phyloP scores from a whole-genome alignment of 2,113 vertebrate species.

The Semicossyphus pulcher region DNA sequence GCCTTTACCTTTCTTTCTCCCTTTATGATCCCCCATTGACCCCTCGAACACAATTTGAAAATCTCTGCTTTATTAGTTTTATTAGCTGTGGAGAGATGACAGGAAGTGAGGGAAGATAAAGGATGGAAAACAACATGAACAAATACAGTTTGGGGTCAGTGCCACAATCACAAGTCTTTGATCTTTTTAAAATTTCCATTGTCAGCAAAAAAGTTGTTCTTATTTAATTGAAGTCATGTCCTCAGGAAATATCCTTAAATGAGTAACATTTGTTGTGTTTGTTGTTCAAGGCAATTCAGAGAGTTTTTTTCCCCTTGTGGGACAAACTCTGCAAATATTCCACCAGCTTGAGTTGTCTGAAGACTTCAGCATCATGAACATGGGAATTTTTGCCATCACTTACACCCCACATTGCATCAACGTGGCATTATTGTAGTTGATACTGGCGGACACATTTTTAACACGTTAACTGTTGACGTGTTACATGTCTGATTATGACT shows the following conservation, averaged over 20 bases:
- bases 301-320: background rate
- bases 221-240: background rate
- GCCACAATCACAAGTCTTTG: background rate
- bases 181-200: background rate
- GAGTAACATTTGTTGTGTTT: background rate
- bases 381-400: background rate
- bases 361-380: background rate
- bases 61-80: background rate
- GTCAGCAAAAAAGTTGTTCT: background rate
- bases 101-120: background rate
- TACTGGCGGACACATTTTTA: no score
- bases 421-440: no score
- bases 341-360: background rate
- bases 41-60: background rate
- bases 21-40: background rate
- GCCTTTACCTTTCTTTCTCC: background rate
- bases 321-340: background rate
- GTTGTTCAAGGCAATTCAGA: background rate
- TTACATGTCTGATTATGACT: no score
- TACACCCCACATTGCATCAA: no score
- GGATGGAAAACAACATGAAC: background rate
- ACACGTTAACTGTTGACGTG: no score
- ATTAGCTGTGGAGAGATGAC: constrained; percentile 2
- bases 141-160: background rate
- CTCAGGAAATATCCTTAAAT: background rate